These are phyloP conservation scores for Danionella dracula DNA, from an alignment of 2,797 vertebrate species.

Conservation along the genomic window DNA sequence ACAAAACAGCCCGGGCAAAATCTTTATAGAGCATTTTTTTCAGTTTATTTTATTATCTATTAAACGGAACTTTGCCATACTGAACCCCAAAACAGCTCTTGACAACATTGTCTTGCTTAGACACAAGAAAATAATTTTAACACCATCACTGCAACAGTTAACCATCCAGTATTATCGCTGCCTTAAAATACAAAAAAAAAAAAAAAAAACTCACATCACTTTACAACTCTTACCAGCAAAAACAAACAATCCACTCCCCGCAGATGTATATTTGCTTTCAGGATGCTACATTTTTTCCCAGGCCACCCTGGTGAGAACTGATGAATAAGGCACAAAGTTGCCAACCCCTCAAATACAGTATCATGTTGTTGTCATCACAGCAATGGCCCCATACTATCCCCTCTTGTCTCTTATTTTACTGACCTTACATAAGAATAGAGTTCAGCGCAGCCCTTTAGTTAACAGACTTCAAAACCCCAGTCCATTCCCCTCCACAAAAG, in stretches of 20 bases:
- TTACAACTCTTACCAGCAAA: slow-evolving; percentile 3
- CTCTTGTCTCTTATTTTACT: slow-evolving; percentile 50
- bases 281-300: slow-evolving; percentile 60
- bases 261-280: slow-evolving; percentile 55
- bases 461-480: slow-evolving; percentile 50
- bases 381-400: slow-evolving; percentile 59
- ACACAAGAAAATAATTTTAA: no score
- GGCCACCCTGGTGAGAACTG: slow-evolving; percentile 66
- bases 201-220: no score
- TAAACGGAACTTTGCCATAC: no score
- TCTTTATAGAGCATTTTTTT: no score
- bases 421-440: slow-evolving; percentile 77
- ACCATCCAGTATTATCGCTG: no score
- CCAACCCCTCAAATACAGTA: slow-evolving; percentile 41
- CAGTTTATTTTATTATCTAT: no score
- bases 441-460: slow-evolving; percentile 57
- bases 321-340: slow-evolving; percentile 65
- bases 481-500: slow-evolving; percentile 59
- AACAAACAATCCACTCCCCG: slow-evolving; percentile 42
- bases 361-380: slow-evolving; percentile 50
- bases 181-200: no score
- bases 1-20: no score
- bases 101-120: no score
- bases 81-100: no score
- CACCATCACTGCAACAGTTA: no score